Evolutionary conservation across 2,888 invertebrate species (phyloP), one percentile per base, ranked within the genome.

Genomic region (Dascillus cervinus): DNA sequence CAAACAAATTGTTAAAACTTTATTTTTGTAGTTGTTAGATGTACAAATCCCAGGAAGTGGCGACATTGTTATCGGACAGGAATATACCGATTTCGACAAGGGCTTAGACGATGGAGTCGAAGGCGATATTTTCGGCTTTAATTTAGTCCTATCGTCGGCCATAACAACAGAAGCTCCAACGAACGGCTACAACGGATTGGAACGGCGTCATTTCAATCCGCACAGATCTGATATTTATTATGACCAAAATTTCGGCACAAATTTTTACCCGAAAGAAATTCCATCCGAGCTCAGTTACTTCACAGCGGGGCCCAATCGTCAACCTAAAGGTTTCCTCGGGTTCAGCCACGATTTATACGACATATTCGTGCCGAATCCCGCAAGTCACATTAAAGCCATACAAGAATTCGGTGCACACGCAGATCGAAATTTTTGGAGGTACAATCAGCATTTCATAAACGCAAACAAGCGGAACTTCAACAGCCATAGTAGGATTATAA

Each of bases 21-120:
- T n/a, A n/a, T 22, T 49, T 37, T 73, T 71, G 29, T 65, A 80
- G 80, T 61, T 76, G 24, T 51, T 60, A 22, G 72, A 71, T 1
- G 64, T 67, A 28, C 59, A 68, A 25, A 64, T 81, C 34, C 73
- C 77, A 3, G 66, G 67, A 12, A 70, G 70, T 3, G 80, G 80
- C 4, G 79, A 79, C 47, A 58, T 80, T 3, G 77, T 79, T 4
- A 63, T 81, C n/a, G 81, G 80, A 11, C 80, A 82, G 56, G 80
- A 80, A 45, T 75, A 74, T 44, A 72, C 75, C n/a, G 72, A 75
- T 48, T 72, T 71, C 47, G 75, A 80, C 67, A 73, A 69, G 52
- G 73, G 79, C 21, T 56, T 69, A 17, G 72, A 75, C 37, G 79
- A 75, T 38, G 81, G 81, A 4, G 69, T 81, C 37, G 78, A 81